A percentile compares a stretch with the other conserved stretches of the same genome.
These are phyloP conservation scores for Cynocephalus volans DNA, from an alignment of 2,113 vertebrate species.

Conservation along the genomic window DNA sequence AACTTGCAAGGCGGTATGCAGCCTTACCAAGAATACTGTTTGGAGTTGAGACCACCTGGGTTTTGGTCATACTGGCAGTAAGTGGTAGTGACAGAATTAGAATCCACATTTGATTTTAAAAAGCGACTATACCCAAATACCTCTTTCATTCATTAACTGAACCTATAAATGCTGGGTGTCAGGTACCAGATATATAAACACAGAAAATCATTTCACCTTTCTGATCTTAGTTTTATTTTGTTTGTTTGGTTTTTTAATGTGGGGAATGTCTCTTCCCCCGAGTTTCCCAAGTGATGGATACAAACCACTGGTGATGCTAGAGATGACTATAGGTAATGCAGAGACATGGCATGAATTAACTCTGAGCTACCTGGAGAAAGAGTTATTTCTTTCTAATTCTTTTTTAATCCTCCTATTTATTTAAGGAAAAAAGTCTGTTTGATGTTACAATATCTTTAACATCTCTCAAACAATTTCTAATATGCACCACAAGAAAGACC, in stretches of 20 bases:
- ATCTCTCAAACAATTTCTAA: background rate
- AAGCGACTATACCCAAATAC: background rate
- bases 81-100: constrained; percentile 9
- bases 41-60: background rate
- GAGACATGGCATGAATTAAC: background rate
- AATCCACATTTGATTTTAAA: background rate
- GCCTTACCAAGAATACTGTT: background rate
- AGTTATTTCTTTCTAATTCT: background rate
- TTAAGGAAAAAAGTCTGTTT: background rate
- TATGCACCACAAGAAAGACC: background rate
- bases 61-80: background rate
- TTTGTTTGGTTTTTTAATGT: background rate
- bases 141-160: background rate
- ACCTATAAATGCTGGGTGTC: background rate
- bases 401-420: constrained; percentile 13
- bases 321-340: background rate
- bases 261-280: background rate
- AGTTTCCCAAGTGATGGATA: background rate
- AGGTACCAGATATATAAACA: background rate
- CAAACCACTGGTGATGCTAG: background rate
- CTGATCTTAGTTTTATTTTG: background rate
- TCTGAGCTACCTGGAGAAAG: background rate
- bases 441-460: background rate
- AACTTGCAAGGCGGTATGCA: background rate
- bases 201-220: background rate